Percentiles rank a stretch among this genome's conserved stretches.
These are phyloP conservation scores for Pristionchus japonicus DNA, from an alignment of 2,888 invertebrate genomes.

Conservation along the genomic window DNA sequence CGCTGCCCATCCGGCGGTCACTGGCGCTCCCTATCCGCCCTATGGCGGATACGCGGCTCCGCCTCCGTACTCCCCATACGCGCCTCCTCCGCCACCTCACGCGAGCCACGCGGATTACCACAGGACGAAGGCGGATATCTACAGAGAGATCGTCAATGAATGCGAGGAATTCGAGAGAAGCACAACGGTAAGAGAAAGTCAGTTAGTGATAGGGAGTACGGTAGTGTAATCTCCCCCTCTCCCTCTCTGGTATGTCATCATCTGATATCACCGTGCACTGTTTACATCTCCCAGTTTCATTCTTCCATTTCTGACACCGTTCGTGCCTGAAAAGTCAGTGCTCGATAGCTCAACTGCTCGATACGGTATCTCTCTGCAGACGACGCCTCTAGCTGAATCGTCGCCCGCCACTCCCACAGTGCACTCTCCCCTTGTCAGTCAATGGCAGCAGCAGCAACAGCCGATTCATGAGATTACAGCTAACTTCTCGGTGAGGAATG, in stretches of 20 bases:
- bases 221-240: conserved; percentile 27
- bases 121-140: conserved; percentile 46
- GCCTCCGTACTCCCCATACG: conserved; percentile 15
- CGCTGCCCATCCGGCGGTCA: neutral
- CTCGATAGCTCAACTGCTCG: neutral
- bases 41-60: neutral
- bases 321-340: conserved; percentile 3
- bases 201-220: conserved; percentile 9
- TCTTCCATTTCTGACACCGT: neutral
- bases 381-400: conserved; percentile 21
- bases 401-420: conserved; percentile 26
- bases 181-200: conserved; percentile 39
- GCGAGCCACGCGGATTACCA: neutral
- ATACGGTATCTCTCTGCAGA: conserved; percentile 6
- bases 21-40: neutral
- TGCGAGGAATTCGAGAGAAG: conserved; percentile 44
- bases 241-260: conserved; percentile 18
- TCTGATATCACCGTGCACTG: conserved; percentile 13
- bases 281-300: neutral
- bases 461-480: conserved; percentile 27
- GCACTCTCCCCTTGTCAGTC: neutral
- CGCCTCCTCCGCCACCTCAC: conserved; percentile 2
- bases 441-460: conserved; percentile 31
- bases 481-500: conserved; percentile 5
- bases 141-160: conserved; percentile 48